phyloP scores from a whole-genome alignment of 2,888 invertebrate genomes.

The Amiota minor region DNA sequence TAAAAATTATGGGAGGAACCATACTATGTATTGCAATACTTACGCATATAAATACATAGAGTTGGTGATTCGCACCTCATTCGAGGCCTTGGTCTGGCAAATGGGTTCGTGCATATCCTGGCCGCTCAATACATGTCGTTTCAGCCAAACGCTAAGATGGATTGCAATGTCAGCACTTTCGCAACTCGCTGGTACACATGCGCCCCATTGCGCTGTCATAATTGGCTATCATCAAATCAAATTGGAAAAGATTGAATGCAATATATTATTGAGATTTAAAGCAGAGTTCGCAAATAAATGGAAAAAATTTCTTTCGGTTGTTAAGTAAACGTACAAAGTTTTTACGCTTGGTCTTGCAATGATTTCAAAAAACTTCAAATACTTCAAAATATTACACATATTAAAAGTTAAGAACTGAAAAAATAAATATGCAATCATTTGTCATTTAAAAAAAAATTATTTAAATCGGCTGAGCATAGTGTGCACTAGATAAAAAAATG shows the following conservation, averaged over 20 bases:
- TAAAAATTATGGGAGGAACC: neutral
- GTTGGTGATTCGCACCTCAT: conserved; percentile 71
- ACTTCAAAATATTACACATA: no score
- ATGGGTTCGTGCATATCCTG: conserved; percentile 73
- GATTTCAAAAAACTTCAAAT: no score
- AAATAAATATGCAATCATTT: no score
- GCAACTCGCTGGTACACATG: conserved; percentile 79
- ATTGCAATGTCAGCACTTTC: conserved; percentile 74
- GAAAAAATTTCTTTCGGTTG: no score
- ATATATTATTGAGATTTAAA: conserved; percentile 5
- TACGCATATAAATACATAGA: conserved; percentile 72
- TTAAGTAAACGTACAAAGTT: no score
- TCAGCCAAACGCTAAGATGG: conserved; percentile 63
- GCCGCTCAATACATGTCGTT: conserved; percentile 68
- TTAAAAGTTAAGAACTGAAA: no score
- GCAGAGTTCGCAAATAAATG: no score
- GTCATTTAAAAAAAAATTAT: no score
- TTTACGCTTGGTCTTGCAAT: no score
- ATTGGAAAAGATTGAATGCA: neutral
- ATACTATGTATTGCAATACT: conserved; percentile 44
- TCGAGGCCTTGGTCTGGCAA: conserved; percentile 74
- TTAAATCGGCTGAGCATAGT: no score
- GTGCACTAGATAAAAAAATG: no score
- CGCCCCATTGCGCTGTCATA: conserved; percentile 77
- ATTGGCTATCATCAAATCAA: conserved; percentile 39